Evolutionary conservation across 1,140 invertebrate genomes (phyloP), one percentile per base, ranked within the genome.

Genomic region (Drosophila lacteicornis): DNA sequence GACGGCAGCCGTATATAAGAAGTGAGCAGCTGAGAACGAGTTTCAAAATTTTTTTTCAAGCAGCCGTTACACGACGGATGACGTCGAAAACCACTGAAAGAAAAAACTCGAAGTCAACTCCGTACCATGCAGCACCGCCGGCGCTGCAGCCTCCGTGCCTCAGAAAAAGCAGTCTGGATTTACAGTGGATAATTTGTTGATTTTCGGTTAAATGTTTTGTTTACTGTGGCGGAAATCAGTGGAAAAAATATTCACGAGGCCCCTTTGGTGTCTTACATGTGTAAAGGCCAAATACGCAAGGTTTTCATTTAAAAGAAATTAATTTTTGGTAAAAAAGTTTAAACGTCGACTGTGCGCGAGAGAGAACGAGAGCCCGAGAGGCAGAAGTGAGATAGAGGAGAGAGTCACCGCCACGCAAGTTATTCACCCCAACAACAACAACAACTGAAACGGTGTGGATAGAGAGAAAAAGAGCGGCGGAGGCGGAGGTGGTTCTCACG

Each of bases 361-460:
- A 38, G 68, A 50, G 75, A 61, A 47, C 65, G 68, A 50, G 75
- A 61, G 43, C 65, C 53, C 43, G 61, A 66, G 66, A 57, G 36
- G 51, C 63, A 63, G 77, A 56, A 82, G 74, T 62, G 62, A 73
- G 63, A 76, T 63, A 46, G 70, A 75, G 65, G 83, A 79, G 82
- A 87, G 83, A 84, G 76, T 74, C 80, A 80, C 82, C 83, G 84
- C 80, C 84, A 84, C 84, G 84, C 68, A 87, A 87, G 84, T 87
- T 87, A 87, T 87, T 87, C 84, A 87, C 84, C 84, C 84, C 84
- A 80, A 87, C 83, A 87, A 86, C 83, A 86, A 86, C 84, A 77
- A 80, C 78, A 69, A 53, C 40, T 56, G 33, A 56, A 45, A 22
- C 50, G 53, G 30, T 46, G 30, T 56, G 19, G 47, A 13, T 38